Percentiles rank a stretch among this genome's conserved stretches.
phyloP scores from a whole-genome alignment of 2,113 vertebrate genomes.

The Bungarus multicinctus region DNA sequence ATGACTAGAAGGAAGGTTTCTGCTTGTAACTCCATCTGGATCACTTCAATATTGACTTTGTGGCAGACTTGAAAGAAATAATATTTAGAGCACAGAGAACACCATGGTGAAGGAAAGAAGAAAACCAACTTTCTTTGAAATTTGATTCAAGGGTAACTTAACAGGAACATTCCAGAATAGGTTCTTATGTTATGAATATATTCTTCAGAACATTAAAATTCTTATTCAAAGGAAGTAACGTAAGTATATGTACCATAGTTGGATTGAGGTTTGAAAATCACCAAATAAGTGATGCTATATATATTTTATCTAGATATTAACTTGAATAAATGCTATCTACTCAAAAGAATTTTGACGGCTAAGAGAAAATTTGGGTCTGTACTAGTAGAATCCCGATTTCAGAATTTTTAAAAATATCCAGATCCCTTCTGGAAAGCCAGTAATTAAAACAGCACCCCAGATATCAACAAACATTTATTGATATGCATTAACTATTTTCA shows the following conservation, averaged over 20 bases:
- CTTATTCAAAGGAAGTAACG: background rate
- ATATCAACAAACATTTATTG: background rate
- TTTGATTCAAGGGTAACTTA: background rate
- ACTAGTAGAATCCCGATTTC: background rate
- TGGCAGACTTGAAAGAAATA: conserved; percentile 8
- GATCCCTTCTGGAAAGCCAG: background rate
- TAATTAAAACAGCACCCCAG: background rate
- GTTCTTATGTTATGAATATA: too few relatives aligned
- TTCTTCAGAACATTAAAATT: background rate
- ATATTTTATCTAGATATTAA: background rate
- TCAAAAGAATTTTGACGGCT: background rate
- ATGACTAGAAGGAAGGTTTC: conserved; percentile 6
- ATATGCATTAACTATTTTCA: background rate
- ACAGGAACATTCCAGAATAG: background rate
- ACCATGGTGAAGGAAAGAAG: background rate
- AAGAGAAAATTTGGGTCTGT: background rate
- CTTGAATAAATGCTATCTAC: background rate
- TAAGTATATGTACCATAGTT: background rate
- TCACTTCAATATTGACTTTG: conserved; percentile 1
- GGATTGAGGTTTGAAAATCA: background rate
- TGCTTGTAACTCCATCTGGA: background rate
- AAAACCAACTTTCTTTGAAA: background rate
- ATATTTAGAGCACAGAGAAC: background rate
- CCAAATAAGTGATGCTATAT: background rate
- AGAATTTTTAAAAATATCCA: background rate